Percentiles rank a stretch among this genome's conserved stretches.
Evolutionary conservation across 2,113 vertebrate genomes (phyloP).

Genomic region (Oreochromis niloticus): DNA sequence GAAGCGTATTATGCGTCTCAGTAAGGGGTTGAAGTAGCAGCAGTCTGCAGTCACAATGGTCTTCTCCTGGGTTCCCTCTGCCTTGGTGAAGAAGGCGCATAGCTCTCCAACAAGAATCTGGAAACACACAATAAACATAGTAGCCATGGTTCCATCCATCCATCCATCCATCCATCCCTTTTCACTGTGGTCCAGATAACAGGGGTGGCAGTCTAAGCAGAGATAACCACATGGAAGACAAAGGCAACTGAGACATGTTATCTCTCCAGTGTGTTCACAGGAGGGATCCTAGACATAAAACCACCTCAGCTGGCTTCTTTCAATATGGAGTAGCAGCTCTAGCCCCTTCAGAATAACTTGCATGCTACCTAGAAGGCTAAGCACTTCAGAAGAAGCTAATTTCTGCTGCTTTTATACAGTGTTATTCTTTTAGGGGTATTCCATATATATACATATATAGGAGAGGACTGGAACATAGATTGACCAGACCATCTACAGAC

Average conservation of each 20-base stretch:
- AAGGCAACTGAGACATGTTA: neutral
- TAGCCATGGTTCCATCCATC: neutral
- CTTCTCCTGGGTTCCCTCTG: conserved; percentile 75
- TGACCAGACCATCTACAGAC: neutral
- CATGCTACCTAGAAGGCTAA: neutral
- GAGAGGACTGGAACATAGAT: neutral
- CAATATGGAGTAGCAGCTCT: neutral
- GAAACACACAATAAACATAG: neutral
- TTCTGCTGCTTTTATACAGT: neutral
- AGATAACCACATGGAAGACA: neutral
- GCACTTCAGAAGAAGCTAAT: neutral
- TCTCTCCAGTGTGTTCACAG: neutral
- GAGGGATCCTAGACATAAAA: neutral
- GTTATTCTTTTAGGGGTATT: neutral
- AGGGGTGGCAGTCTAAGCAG: neutral
- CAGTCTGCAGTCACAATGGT: conserved; percentile 86
- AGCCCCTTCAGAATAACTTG: neutral
- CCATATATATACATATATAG: neutral
- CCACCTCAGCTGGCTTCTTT: neutral
- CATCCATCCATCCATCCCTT: neutral
- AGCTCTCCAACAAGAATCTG: conserved; percentile 82
- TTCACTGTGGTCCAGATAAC: neutral
- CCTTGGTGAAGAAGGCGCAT: conserved; percentile 75
- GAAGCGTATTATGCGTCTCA: conserved; percentile 85
- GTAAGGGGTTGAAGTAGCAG: conserved; percentile 86